Conservation (phyloP, 2,888 invertebrate species). For the Pterostichus niger region DNA sequence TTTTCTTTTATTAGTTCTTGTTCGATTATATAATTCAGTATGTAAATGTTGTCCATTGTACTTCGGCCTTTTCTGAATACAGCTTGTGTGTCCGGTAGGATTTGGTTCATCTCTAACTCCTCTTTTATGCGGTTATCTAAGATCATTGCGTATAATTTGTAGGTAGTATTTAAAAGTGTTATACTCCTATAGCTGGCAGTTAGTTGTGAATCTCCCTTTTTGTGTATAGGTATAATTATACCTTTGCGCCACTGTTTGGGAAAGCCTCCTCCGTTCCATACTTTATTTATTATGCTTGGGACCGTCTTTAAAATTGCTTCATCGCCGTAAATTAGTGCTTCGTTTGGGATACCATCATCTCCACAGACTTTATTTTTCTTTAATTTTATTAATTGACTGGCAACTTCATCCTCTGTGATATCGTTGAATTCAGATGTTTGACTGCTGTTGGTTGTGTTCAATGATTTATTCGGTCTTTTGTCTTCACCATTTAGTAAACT, state of each 20-base stretch:
- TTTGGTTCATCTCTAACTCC: background rate
- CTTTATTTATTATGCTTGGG: background rate
- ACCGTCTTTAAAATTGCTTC: background rate
- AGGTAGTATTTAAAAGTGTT: background rate
- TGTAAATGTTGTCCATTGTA: slow-evolving; percentile 35
- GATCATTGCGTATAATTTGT: slow-evolving; percentile 12
- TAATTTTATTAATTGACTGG: background rate
- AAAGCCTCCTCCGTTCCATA: too few species aligned
- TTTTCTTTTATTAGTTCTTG: background rate
- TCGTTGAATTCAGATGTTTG: too few species aligned
- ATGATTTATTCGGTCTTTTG: background rate
- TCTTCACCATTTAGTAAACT: background rate
- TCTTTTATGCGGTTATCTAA: background rate
- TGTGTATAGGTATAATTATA: too few species aligned
- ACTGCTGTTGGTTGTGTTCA: too few species aligned
- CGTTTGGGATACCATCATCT: background rate
- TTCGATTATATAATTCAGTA: slow-evolving; percentile 12
- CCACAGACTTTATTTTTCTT: slow-evolving; percentile 2
- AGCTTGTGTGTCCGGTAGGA: slow-evolving; percentile 26
- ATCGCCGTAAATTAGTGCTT: too few species aligned
- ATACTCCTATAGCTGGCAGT: background rate
- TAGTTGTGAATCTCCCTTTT: background rate
- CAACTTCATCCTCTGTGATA: too few species aligned
- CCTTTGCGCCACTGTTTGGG: too few species aligned
- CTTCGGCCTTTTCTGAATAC: slow-evolving; percentile 54